Percentiles rank a stretch among this genome's conserved stretches.
phyloP scores from a whole-genome alignment of 2,888 invertebrate species.

The Tiliacea aurago region DNA sequence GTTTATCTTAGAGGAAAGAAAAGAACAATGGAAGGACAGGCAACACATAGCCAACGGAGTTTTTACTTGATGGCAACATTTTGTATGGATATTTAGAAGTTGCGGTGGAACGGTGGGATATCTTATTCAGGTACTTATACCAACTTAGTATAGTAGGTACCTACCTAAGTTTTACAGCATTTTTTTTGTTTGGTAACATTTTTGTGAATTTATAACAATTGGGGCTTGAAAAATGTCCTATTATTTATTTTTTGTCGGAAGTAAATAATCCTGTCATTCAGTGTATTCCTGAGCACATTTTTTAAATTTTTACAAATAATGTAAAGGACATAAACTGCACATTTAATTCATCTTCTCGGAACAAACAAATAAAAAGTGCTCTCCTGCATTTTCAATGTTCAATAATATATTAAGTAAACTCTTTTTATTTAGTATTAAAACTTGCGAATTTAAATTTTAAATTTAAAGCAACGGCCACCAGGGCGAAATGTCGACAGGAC shows the following conservation, averaged over 20 bases:
- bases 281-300: neutral
- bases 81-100: conserved; percentile 46
- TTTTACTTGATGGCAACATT: conserved; percentile 63
- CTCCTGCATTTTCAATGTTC: conserved; percentile 24
- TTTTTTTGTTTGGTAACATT: no score
- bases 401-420: conserved; percentile 34
- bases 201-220: neutral
- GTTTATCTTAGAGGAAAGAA: conserved; percentile 71
- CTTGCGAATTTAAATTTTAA: conserved; percentile 54
- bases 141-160: neutral
- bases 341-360: conserved; percentile 4
- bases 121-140: conserved; percentile 30
- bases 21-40: conserved; percentile 66
- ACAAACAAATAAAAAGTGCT: conserved; percentile 7
- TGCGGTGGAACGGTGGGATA: neutral
- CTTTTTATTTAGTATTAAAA: conserved; percentile 48
- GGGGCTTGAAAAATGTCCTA: neutral
- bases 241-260: no score
- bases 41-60: conserved; percentile 65
- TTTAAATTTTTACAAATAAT: neutral
- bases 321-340: neutral
- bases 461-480: conserved; percentile 50
- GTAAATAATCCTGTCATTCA: neutral
- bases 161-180: no score
- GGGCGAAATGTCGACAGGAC: conserved; percentile 58